Evolutionary conservation across 2,888 invertebrate genomes (phyloP).

Genomic region (Eutolmus rufibarbis): DNA sequence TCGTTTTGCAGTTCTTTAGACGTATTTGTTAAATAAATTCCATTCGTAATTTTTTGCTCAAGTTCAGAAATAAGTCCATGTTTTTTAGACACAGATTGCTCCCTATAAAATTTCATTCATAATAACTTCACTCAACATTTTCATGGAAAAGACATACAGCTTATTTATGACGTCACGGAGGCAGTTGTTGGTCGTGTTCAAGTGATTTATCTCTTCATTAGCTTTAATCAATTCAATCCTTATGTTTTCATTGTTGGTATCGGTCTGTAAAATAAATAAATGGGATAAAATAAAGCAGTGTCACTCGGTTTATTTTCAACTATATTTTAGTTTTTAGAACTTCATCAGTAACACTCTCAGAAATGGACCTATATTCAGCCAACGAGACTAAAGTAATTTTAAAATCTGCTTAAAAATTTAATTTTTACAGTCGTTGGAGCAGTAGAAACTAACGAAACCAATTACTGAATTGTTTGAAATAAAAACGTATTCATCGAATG

Average conservation of each 20-base stretch:
- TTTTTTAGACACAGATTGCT: slow-evolving; percentile 29
- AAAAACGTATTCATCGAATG: neutral
- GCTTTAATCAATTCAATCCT: slow-evolving; percentile 40
- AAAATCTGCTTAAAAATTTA: no score
- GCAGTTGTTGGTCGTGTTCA: slow-evolving; percentile 34
- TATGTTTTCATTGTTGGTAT: neutral
- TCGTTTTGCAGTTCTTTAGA: slow-evolving; percentile 43
- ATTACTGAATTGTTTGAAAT: neutral
- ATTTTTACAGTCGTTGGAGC: neutral
- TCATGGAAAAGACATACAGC: slow-evolving; percentile 32
- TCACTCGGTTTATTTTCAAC: neutral
- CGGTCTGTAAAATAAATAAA: slow-evolving; percentile 3
- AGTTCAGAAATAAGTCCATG: slow-evolving; percentile 41
- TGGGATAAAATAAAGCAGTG: neutral
- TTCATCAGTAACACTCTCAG: neutral
- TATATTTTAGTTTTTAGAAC: neutral
- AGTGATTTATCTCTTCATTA: slow-evolving; percentile 40
- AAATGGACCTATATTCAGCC: neutral
- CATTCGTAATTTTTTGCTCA: slow-evolving; percentile 41
- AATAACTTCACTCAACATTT: neutral
- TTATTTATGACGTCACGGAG: slow-evolving; percentile 32
- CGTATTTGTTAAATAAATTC: slow-evolving; percentile 40
- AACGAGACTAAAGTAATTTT: neutral
- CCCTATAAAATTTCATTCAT: slow-evolving; percentile 36
- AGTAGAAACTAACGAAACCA: neutral